Evolutionary conservation across 2,888 invertebrate genomes (phyloP).

Genomic region (Dexiosoma caninum): DNA sequence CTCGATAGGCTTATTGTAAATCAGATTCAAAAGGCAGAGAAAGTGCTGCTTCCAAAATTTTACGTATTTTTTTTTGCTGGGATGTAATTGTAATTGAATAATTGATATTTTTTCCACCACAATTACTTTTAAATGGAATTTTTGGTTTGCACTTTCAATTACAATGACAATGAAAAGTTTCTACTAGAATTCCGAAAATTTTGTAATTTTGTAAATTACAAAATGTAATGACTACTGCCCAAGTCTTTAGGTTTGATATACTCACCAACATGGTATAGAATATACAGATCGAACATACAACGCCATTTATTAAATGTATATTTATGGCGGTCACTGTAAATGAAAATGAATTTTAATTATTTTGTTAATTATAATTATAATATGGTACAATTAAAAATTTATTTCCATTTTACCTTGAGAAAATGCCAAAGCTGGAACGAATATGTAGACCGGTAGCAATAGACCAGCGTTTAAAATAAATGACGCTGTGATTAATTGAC

Average conservation of each 20-base stretch:
- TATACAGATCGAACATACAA: constrained; percentile 80
- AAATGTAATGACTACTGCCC: too few relatives aligned
- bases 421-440: constrained; percentile 75
- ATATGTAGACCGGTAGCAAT: constrained; percentile 74
- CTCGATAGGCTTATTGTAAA: too few relatives aligned
- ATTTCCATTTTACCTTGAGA: constrained; percentile 72
- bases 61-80: too few relatives aligned
- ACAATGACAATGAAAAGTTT: too few relatives aligned
- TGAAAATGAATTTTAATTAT: constrained; percentile 63
- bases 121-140: too few relatives aligned
- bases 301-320: constrained; percentile 79
- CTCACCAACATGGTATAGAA: constrained; percentile 74
- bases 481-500: constrained; percentile 71
- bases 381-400: constrained; percentile 46
- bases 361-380: background rate
- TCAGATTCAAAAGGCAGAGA: too few relatives aligned
- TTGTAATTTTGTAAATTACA: too few relatives aligned
- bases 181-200: too few relatives aligned
- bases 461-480: constrained; percentile 72
- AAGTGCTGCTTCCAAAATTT: too few relatives aligned
- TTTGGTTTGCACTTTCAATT: too few relatives aligned
- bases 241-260: constrained; percentile 1
- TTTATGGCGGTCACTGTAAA: constrained; percentile 80
- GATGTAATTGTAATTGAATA: too few relatives aligned
- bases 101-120: too few relatives aligned